Percentiles rank a stretch among this genome's conserved stretches.
These are phyloP conservation scores for Papilio polytes DNA, from an alignment of 1,140 invertebrate genomes.

Conservation along the genomic window DNA sequence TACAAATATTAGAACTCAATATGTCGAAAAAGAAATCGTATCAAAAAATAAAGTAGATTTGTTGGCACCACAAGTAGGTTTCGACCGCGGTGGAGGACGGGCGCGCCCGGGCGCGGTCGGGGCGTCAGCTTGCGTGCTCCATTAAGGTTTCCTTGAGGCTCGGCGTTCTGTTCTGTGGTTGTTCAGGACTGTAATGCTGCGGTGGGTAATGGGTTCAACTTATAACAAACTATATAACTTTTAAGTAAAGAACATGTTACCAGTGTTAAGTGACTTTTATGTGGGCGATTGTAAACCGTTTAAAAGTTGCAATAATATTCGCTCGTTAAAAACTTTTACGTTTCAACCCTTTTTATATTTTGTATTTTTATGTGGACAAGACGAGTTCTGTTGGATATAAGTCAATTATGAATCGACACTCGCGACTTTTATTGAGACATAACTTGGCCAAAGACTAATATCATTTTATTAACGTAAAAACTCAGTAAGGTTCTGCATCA, in stretches of 20 bases:
- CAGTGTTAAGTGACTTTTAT: not conserved
- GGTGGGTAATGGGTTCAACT: not conserved
- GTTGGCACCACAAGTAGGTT: not conserved
- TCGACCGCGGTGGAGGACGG: not conserved
- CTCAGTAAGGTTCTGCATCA: too few species aligned
- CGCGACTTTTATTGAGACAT: not conserved
- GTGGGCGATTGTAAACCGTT: not conserved
- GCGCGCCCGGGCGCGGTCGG: not conserved
- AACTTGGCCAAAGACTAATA: not conserved
- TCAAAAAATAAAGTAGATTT: not conserved
- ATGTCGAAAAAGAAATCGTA: not conserved
- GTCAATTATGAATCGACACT: not conserved
- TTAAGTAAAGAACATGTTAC: not conserved
- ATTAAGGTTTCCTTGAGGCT: not conserved
- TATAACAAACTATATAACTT: not conserved
- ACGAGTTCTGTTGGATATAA: not conserved
- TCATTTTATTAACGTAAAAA: not conserved
- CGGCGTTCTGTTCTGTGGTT: not conserved
- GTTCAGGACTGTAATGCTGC: not conserved
- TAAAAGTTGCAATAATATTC: not conserved
- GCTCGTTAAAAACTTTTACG: not conserved
- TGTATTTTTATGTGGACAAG: not conserved
- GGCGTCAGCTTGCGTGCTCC: not conserved
- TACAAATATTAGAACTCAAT: not conserved
- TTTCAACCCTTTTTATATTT: not conserved